Evolutionary conservation across 2,113 vertebrate genomes (phyloP).

Genomic region (Phainopepla nitens): DNA sequence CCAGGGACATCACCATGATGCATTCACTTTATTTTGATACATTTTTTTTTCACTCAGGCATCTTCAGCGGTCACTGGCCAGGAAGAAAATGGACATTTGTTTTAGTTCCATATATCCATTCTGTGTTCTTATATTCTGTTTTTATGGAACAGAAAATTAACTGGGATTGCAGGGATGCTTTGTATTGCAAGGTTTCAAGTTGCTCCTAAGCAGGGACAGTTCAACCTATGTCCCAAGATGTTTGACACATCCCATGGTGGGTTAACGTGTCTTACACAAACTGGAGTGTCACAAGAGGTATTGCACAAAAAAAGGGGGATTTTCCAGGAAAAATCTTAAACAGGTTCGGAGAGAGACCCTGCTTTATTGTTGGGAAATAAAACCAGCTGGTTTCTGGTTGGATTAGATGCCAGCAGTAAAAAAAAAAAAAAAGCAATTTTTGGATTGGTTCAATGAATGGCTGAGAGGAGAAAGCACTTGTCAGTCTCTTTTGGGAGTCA

Average conservation of each 20-base stretch:
- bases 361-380: not conserved
- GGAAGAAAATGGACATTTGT: not conserved
- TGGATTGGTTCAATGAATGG: not conserved
- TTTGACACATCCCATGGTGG: not conserved
- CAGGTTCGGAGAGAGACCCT: fast-evolving
- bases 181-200: not conserved
- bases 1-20: no score
- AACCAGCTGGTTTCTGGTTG: not conserved
- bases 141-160: not conserved
- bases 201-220: not conserved
- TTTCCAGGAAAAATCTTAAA: not conserved
- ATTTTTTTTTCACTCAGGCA: not conserved
- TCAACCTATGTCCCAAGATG: not conserved
- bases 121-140: not conserved
- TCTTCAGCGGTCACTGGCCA: not conserved
- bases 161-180: not conserved
- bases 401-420: not conserved
- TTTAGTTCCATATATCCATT: not conserved
- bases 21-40: not conserved
- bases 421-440: not conserved
- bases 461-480: not conserved
- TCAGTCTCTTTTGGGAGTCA: not conserved
- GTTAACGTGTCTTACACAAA: conserved; percentile 27
- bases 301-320: not conserved
- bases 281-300: conserved; percentile 15